Conservation (phyloP, 2,113 vertebrate genomes). For the Verasper variegatus region DNA sequence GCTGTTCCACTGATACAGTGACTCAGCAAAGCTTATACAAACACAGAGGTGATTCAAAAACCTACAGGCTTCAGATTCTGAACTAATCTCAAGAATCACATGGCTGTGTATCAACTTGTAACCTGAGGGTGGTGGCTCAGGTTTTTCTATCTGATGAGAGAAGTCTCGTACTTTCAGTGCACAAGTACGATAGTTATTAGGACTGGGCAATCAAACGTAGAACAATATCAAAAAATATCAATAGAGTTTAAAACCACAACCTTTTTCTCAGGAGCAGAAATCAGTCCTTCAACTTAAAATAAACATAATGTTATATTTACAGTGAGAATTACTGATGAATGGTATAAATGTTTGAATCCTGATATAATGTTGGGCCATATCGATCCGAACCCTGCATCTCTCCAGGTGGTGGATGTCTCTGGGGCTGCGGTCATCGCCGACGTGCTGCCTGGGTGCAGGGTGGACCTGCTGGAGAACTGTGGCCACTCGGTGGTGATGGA, state of each 20-base stretch:
- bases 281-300: no score
- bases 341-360: background rate
- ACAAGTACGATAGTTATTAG: background rate
- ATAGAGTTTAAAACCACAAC: no score
- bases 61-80: no score
- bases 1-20: background rate
- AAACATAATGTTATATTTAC: no score
- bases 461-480: conserved; percentile 95
- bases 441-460: conserved; percentile 84
- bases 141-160: background rate
- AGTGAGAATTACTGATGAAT: no score
- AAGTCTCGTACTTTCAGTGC: background rate
- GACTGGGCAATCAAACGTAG: no score
- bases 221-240: no score
- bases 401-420: conserved; percentile 91
- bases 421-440: conserved; percentile 86
- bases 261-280: no score
- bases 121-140: background rate
- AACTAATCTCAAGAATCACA: background rate
- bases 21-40: conserved; percentile 1
- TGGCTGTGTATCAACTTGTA: background rate
- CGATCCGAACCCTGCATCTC: background rate
- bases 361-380: background rate
- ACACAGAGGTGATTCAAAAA: background rate
- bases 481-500: conserved; percentile 96